A percentile compares a stretch with the other conserved stretches of the same genome.
Conservation (phyloP, 2,797 vertebrate genomes). For the Ctenopoma kingsleyae region DNA sequence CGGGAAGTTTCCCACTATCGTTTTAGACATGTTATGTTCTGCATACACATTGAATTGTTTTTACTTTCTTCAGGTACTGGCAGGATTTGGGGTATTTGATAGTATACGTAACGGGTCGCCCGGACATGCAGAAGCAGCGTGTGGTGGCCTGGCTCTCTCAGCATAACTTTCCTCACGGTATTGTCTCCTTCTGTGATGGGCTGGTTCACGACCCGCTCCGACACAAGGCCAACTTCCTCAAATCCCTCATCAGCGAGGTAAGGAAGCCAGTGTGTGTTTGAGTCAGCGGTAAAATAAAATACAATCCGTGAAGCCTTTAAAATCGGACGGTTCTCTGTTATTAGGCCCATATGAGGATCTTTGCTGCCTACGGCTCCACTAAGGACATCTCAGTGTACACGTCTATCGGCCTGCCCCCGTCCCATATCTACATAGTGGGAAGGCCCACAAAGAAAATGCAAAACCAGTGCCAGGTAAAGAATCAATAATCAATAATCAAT, state of each 20-base stretch:
- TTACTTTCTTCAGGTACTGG: conserved; percentile 89
- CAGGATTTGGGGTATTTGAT: conserved; percentile 98
- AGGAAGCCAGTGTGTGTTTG: not conserved
- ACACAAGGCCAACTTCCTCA: conserved; percentile 98
- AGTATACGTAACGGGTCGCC: conserved; percentile 96
- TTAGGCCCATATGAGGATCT: conserved; percentile 94
- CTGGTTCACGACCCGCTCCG: conserved; percentile 96
- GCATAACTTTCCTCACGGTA: conserved; percentile 97
- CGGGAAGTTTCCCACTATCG: no score
- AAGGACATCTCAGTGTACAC: conserved; percentile 97
- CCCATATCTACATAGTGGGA: conserved; percentile 98
- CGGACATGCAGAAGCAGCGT: conserved; percentile 99
- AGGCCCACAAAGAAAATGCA: conserved; percentile 95
- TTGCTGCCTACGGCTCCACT: conserved; percentile 94
- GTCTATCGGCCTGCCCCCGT: conserved; percentile 91
- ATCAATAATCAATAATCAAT: no score
- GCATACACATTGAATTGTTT: not conserved
- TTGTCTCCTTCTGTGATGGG: conserved; percentile 97
- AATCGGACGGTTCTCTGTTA: conserved; percentile 2
- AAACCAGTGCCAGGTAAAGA: conserved; percentile 94
- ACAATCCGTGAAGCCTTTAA: not conserved
- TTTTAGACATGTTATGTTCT: not conserved
- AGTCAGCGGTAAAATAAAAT: not conserved
- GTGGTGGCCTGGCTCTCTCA: conserved; percentile 99
- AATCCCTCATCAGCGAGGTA: conserved; percentile 92